A percentile compares a stretch with the other conserved stretches of the same genome.
phyloP scores from a whole-genome alignment of 2,113 vertebrate species.

The Chrysemys picta region DNA sequence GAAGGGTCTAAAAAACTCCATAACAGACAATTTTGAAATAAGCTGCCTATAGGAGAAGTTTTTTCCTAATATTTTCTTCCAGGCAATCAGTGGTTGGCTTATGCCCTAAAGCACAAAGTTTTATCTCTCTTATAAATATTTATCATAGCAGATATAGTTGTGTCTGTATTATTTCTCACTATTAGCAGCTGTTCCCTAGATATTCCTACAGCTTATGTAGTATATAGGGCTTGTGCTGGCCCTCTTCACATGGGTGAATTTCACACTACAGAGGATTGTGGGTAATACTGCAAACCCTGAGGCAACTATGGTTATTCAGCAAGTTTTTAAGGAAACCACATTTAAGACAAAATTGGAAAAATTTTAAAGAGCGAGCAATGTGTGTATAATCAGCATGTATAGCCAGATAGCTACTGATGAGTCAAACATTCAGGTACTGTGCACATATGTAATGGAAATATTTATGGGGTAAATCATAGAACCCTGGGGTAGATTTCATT shows the following conservation, averaged over 20 bases:
- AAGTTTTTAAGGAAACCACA: neutral
- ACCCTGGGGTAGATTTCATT: neutral
- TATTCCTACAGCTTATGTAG: neutral
- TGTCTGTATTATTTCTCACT: slow-evolving; percentile 7
- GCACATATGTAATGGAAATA: neutral
- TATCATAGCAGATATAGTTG: slow-evolving; percentile 10
- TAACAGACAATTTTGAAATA: neutral
- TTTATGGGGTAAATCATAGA: neutral
- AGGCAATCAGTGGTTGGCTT: slow-evolving; percentile 26
- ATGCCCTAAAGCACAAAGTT: slow-evolving; percentile 35
- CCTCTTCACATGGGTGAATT: slow-evolving; percentile 32
- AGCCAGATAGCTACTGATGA: neutral
- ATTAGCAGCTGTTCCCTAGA: neutral
- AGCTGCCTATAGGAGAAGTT: neutral
- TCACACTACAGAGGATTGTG: slow-evolving; percentile 2
- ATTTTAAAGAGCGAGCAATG: neutral
- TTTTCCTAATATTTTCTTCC: slow-evolving; percentile 9
- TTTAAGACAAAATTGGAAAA: neutral
- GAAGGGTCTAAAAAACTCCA: neutral
- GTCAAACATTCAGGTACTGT: neutral
- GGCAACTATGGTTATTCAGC: neutral
- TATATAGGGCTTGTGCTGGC: neutral
- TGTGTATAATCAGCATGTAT: neutral
- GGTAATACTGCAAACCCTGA: neutral
- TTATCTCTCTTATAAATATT: slow-evolving; percentile 40